Evolutionary conservation across 2,888 invertebrate species (phyloP).

Genomic region (Lasioglossum malachurum): DNA sequence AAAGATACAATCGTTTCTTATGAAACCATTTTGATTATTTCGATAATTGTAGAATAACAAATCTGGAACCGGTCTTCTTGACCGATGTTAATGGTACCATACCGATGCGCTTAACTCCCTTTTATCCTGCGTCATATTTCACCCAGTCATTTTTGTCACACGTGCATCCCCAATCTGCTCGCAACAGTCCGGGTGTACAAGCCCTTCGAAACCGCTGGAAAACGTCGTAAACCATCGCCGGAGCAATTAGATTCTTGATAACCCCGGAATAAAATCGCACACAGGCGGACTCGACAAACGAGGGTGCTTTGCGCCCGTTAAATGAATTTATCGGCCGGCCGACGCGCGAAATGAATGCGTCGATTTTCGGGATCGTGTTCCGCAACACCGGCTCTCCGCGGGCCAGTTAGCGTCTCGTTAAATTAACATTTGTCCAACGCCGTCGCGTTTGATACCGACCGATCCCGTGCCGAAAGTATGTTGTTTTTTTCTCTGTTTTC

Average conservation of each 20-base stretch:
- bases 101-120: no score
- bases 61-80: no score
- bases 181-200: no score
- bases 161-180: no score
- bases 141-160: no score
- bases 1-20: no score
- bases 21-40: no score
- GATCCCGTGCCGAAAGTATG: background rate
- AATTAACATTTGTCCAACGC: background rate
- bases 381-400: conserved; percentile 1
- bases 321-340: conserved; percentile 34
- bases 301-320: conserved; percentile 31
- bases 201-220: background rate
- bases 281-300: conserved; percentile 29
- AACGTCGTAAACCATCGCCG: conserved; percentile 38
- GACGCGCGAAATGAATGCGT: conserved; percentile 12
- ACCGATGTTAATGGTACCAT: no score
- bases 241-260: conserved; percentile 22
- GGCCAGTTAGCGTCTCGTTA: background rate
- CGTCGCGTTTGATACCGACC: background rate
- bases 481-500: background rate
- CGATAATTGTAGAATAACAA: no score
- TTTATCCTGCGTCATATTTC: no score
- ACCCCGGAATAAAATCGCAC: conserved; percentile 8
- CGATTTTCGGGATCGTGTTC: conserved; percentile 20